Evolutionary conservation across 2,797 vertebrate species (phyloP).

Genomic region (Cyprinella venusta): DNA sequence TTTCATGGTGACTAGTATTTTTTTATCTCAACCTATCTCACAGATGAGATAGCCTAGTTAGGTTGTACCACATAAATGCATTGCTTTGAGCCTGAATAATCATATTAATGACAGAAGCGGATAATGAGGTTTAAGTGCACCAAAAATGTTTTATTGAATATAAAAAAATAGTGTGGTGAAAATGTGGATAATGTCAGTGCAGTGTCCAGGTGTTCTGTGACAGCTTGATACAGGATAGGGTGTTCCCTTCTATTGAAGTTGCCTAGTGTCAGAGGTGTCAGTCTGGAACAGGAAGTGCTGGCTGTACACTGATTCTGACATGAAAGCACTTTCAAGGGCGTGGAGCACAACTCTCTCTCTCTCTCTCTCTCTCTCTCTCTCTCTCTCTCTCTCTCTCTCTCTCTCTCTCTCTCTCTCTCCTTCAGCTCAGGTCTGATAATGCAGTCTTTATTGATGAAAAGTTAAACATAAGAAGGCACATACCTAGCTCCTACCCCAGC

Average conservation of each 20-base stretch:
- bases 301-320: slow-evolving; percentile 6
- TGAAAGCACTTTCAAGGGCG: neutral
- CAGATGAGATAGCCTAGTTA: too few species aligned
- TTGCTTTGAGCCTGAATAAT: neutral
- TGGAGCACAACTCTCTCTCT: neutral
- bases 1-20: neutral
- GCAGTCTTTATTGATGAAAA: neutral
- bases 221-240: slow-evolving; percentile 34
- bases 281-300: slow-evolving; percentile 9
- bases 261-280: slow-evolving; percentile 16
- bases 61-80: neutral
- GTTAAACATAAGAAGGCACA: neutral
- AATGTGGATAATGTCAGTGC: neutral
- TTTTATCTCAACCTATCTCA: neutral
- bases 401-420: neutral
- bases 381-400: neutral
- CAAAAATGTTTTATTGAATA: neutral
- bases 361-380: neutral
- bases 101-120: neutral
- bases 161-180: neutral
- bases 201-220: slow-evolving; percentile 3
- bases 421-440: neutral
- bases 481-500: neutral
- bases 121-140: neutral
- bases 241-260: slow-evolving; percentile 24